Percentiles rank a stretch among this genome's conserved stretches.
phyloP scores from a whole-genome alignment of 2,888 invertebrate species.

The Pyrocoelia pectoralis region DNA sequence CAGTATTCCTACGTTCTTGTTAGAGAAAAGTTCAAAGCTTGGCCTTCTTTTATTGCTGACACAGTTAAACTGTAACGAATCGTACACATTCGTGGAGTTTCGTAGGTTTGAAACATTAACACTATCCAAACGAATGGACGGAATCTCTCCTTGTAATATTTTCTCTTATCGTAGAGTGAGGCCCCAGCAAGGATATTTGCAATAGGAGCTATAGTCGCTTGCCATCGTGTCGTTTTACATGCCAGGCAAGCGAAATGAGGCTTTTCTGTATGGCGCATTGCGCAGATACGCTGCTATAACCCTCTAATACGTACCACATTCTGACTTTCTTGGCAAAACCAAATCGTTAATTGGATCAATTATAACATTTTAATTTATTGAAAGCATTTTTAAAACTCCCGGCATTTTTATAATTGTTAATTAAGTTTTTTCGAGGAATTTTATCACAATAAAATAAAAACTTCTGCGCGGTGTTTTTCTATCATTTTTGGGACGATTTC shows the following conservation, averaged over 20 bases:
- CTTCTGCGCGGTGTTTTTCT: too few species aligned
- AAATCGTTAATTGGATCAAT: slow-evolving; percentile 28
- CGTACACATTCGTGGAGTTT: slow-evolving; percentile 35
- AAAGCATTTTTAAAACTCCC: not conserved
- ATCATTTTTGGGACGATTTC: too few species aligned
- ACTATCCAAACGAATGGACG: slow-evolving; percentile 38
- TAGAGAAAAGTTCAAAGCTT: slow-evolving; percentile 57
- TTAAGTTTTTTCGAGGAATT: too few species aligned
- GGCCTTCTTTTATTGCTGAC: slow-evolving; percentile 55
- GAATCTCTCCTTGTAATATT: slow-evolving; percentile 46
- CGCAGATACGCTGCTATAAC: slow-evolving; percentile 49
- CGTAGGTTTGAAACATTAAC: slow-evolving; percentile 18
- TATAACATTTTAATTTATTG: slow-evolving; percentile 12
- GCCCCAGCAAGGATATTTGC: slow-evolving; percentile 55
- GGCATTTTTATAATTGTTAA: too few species aligned
- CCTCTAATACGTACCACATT: slow-evolving; percentile 53
- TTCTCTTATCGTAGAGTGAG: slow-evolving; percentile 56
- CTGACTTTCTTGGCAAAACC: slow-evolving; percentile 51
- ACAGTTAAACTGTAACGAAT: slow-evolving; percentile 30
- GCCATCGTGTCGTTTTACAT: slow-evolving; percentile 35
- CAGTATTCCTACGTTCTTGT: slow-evolving; percentile 53
- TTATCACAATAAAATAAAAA: too few species aligned
- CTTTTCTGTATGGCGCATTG: slow-evolving; percentile 47
- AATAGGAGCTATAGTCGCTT: slow-evolving; percentile 45
- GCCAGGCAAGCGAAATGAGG: slow-evolving; percentile 45